phyloP scores from a whole-genome alignment of 1,140 invertebrate genomes.

The Scaptodrosophila lebanonensis region DNA sequence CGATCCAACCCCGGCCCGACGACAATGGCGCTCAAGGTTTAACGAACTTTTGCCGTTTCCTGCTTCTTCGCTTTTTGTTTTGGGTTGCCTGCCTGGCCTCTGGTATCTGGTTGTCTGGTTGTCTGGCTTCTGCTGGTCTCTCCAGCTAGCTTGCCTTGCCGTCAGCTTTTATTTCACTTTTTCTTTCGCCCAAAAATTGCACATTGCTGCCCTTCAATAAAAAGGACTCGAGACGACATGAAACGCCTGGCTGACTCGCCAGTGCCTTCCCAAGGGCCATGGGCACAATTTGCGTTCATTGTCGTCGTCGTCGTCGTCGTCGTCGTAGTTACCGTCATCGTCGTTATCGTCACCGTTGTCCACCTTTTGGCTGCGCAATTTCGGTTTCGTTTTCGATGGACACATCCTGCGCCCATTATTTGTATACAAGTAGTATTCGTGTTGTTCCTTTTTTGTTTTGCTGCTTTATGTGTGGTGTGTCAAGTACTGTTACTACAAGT shows the following conservation, averaged over 20 bases:
- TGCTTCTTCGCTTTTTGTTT: slow-evolving; percentile 22
- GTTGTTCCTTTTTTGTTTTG: slow-evolving; percentile 19
- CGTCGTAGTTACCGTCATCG: too few relatives aligned
- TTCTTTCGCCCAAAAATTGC: slow-evolving; percentile 31
- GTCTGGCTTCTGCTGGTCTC: background rate
- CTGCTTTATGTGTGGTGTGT: slow-evolving; percentile 1
- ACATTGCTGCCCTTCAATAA: slow-evolving; percentile 1
- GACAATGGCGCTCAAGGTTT: slow-evolving; percentile 53
- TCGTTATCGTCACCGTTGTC: background rate
- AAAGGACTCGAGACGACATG: background rate
- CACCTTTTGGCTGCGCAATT: slow-evolving; percentile 52
- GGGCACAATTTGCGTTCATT: background rate
- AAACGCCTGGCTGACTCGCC: too few relatives aligned
- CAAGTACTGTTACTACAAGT: slow-evolving; percentile 6
- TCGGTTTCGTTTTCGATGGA: slow-evolving; percentile 61
- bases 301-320: too few relatives aligned
- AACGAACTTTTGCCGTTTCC: slow-evolving; percentile 67
- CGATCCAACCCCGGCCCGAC: slow-evolving; percentile 5
- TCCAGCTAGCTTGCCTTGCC: background rate
- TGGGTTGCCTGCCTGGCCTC: too few relatives aligned
- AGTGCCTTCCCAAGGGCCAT: too few relatives aligned
- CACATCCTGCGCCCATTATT: slow-evolving; percentile 26
- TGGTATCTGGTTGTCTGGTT: background rate
- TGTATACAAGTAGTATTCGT: slow-evolving; percentile 18
- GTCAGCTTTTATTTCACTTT: slow-evolving; percentile 58